These are phyloP conservation scores for Alentia gelatinosa DNA, from an alignment of 2,888 invertebrate species.

Conservation along the genomic window DNA sequence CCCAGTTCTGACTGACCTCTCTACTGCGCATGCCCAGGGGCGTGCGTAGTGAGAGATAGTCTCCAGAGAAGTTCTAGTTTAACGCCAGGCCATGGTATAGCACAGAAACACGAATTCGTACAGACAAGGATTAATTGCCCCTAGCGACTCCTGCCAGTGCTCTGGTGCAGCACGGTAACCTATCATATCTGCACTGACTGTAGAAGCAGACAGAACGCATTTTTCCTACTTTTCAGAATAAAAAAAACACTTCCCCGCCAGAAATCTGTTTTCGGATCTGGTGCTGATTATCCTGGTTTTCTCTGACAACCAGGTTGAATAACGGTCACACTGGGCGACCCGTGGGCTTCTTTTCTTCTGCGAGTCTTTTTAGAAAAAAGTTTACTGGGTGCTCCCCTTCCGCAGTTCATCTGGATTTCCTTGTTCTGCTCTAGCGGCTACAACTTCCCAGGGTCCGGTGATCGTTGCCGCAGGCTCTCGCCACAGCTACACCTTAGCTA, in stretches of 20 bases:
- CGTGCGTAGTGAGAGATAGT: too few relatives aligned
- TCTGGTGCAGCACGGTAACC: background rate
- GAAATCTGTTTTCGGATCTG: background rate
- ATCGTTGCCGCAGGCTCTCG: too few relatives aligned
- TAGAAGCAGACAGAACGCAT: background rate
- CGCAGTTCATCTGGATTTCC: background rate
- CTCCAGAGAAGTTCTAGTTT: too few relatives aligned
- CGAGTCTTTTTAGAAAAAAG: background rate
- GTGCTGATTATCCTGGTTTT: background rate
- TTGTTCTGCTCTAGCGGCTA: too few relatives aligned
- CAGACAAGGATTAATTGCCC: too few relatives aligned
- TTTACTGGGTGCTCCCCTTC: too few relatives aligned
- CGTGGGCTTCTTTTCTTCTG: background rate
- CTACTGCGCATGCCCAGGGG: too few relatives aligned
- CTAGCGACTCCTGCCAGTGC: background rate
- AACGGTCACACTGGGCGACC: background rate
- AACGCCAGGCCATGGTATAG: too few relatives aligned
- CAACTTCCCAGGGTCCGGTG: too few relatives aligned
- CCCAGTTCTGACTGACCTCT: too few relatives aligned
- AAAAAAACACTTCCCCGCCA: background rate
- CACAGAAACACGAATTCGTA: too few relatives aligned
- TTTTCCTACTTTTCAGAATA: background rate
- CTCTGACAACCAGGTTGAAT: slow-evolving; percentile 6
- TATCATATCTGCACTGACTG: background rate
- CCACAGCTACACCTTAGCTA: too few relatives aligned